Evolutionary conservation across 2,888 invertebrate genomes (phyloP), one percentile per base, ranked within the genome.

Genomic region (Rhaphigaster nebulosa): DNA sequence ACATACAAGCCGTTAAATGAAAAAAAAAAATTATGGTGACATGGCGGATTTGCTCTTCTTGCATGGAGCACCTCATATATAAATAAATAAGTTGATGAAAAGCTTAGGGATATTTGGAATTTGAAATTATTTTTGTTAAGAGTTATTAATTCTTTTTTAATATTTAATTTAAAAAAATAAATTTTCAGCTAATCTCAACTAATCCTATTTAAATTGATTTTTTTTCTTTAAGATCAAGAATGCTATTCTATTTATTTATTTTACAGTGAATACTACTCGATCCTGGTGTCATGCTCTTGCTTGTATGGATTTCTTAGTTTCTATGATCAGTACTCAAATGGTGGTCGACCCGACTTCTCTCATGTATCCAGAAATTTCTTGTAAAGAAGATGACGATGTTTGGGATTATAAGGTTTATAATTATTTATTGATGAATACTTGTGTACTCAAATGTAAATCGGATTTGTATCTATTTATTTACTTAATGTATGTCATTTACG

Each of bases 281-380:
- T 90, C 90, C 15, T 90, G 90, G 90, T 54, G 84, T 52, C 90
- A 90, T 90, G 90, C 76, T 56, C 84, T 90, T 34, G 90, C 90
- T 10, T 90, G 80, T 45, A 80, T 90, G 76, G 90, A 90, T 41
- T 90, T 90, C 34, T 52, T 90, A 29, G 84, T 84, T 18, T 84
- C 90, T 18, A 80, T 80, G 38, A 29, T 90, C 34, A 15, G 26
- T 26, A 65, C 84, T 26, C 90, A 90, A 45, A 54, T 56, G 87
- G 90, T 90, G 15, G 80, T 87, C 1, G 90, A 90, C 38, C 84
- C 84, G 18, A 54, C 54, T 80, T 52, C 29, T 41, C 38, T 90
- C 41, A 84, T 90, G 90, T 90, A 45, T 60, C 90, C 90, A 45
- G 90, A 90, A 38, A 50, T 13, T 23, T 90, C 60, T 45, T 60